A percentile compares a stretch with the other conserved stretches of the same genome.
These are phyloP conservation scores for Malthinus flaveolus DNA, from an alignment of 2,888 invertebrate species.

Conservation along the genomic window DNA sequence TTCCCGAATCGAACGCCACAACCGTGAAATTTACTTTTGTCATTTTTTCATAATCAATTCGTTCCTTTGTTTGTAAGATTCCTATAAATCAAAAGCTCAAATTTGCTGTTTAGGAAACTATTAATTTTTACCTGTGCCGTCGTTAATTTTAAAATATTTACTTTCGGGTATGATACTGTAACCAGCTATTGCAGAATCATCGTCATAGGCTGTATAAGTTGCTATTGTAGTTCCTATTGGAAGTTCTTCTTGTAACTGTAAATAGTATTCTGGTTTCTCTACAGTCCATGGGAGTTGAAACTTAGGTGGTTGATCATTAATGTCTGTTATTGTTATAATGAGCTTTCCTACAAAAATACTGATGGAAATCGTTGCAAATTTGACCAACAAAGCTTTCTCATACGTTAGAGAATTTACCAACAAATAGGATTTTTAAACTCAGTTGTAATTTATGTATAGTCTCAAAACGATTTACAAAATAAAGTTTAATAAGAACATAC, in stretches of 20 bases:
- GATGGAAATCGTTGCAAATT: too few species aligned
- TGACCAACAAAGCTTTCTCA: too few species aligned
- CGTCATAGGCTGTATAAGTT: constrained; percentile 78
- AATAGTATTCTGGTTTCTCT: constrained; percentile 64
- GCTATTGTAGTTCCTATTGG: constrained; percentile 77
- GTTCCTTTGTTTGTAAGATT: constrained; percentile 72
- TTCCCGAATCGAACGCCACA: constrained; percentile 83
- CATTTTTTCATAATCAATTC: constrained; percentile 83
- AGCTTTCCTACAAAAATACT: constrained; percentile 58
- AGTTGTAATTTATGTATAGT: too few species aligned
- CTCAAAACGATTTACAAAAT: too few species aligned
- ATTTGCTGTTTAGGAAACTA: not conserved
- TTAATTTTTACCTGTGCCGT: constrained; percentile 66
- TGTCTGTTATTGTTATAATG: constrained; percentile 71
- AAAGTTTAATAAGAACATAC: constrained; percentile 50
- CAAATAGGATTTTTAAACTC: too few species aligned
- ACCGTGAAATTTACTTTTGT: constrained; percentile 78
- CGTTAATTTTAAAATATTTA: constrained; percentile 79
- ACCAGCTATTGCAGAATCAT: constrained; percentile 79
- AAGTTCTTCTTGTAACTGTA: constrained; percentile 80
- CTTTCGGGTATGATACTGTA: constrained; percentile 72
- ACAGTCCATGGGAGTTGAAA: constrained; percentile 75
- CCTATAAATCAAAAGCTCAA: constrained; percentile 54
- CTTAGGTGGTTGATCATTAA: constrained; percentile 70
- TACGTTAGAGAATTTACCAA: too few species aligned